Conservation (phyloP, 2,113 vertebrate genomes). For the Callopanchax toddi region DNA sequence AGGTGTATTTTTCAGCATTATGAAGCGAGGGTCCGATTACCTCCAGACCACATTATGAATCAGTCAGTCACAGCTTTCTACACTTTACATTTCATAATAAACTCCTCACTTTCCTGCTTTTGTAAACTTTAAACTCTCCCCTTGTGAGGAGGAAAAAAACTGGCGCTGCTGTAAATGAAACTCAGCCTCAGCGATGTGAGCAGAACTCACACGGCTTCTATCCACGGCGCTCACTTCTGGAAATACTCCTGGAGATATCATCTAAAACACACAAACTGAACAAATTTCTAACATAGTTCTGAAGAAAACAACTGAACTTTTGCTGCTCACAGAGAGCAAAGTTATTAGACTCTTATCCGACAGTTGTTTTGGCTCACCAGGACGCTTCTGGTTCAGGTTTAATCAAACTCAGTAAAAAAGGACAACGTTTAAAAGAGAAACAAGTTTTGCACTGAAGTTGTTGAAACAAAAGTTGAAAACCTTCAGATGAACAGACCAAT, state of each 20-base stretch:
- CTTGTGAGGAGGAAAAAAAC: background rate
- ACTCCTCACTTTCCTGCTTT: background rate
- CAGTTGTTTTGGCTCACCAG: too few species aligned
- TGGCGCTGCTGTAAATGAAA: background rate
- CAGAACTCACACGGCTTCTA: background rate
- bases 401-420: too few species aligned
- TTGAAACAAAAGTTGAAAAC: too few species aligned
- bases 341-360: too few species aligned
- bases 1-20: background rate
- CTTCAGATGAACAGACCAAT: too few species aligned
- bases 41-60: background rate
- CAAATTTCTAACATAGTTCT: background rate
- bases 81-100: background rate
- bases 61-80: background rate
- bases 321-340: too few species aligned
- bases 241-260: background rate
- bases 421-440: too few species aligned
- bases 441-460: too few species aligned
- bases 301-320: background rate
- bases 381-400: too few species aligned
- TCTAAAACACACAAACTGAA: background rate
- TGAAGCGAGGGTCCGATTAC: background rate
- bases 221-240: background rate
- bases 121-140: slow-evolving; percentile 9
- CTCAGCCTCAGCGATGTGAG: background rate